Percentiles rank a stretch among this genome's conserved stretches.
Evolutionary conservation across 2,888 invertebrate species (phyloP).

Genomic region (Toxonevra muliebris): DNA sequence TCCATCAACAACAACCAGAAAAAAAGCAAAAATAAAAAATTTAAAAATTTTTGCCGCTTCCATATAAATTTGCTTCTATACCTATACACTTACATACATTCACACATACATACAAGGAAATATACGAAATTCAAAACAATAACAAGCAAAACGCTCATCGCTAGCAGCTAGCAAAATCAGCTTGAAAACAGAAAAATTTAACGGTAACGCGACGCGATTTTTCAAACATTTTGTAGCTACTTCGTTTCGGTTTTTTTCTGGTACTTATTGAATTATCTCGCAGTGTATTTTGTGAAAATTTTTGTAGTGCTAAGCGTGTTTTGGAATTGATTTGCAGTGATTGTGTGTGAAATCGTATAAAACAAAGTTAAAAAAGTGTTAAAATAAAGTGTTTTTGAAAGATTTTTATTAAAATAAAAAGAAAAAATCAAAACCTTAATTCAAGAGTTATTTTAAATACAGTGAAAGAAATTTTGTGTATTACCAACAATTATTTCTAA

Average conservation of each 20-base stretch:
- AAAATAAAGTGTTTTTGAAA: not conserved
- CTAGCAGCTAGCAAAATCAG: too few relatives aligned
- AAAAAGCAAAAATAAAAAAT: conserved; percentile 33
- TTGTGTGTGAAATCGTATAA: not conserved
- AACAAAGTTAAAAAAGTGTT: too few relatives aligned
- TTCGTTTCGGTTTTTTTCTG: too few relatives aligned
- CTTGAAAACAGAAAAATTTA: too few relatives aligned
- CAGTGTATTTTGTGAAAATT: too few relatives aligned
- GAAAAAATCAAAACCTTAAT: too few relatives aligned
- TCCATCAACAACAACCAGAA: conserved; percentile 20
- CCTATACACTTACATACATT: not conserved
- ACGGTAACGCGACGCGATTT: too few relatives aligned
- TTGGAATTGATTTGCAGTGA: not conserved
- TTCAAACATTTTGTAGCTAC: too few relatives aligned
- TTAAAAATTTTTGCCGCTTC: conserved; percentile 19
- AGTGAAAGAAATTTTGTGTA: not conserved
- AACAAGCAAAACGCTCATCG: not conserved
- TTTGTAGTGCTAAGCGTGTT: not conserved
- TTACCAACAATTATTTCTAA: not conserved
- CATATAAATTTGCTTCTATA: not conserved
- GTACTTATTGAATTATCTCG: too few relatives aligned
- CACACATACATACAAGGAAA: not conserved
- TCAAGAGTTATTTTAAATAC: not conserved
- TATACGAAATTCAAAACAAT: not conserved
- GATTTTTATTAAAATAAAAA: too few relatives aligned